phyloP scores from a whole-genome alignment of 2,888 invertebrate genomes.

The Helleia helle region DNA sequence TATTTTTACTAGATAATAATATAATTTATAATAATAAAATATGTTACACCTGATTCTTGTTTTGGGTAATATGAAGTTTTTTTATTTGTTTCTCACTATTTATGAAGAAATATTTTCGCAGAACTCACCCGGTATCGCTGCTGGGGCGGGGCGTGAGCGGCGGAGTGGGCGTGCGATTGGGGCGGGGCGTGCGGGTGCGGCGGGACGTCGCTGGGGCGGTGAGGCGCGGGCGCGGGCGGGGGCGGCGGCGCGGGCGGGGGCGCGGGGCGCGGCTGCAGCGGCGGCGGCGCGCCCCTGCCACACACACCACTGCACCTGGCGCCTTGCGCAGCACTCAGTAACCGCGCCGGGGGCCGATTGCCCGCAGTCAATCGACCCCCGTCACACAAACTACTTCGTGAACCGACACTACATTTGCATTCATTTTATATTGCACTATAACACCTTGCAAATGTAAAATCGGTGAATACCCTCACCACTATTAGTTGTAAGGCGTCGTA shows the following conservation, averaged over 20 bases:
- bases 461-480: background rate
- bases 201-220: slow-evolving; percentile 7
- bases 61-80: too few species aligned
- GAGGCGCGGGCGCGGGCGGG: slow-evolving; percentile 13
- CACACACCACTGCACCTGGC: slow-evolving; percentile 35
- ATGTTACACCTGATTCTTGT: too few species aligned
- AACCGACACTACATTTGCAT: slow-evolving; percentile 7
- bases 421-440: background rate
- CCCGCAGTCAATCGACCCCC: slow-evolving; percentile 18
- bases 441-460: background rate
- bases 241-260: slow-evolving; percentile 22
- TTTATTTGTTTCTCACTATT: too few species aligned
- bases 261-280: slow-evolving; percentile 21
- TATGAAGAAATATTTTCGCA: too few species aligned
- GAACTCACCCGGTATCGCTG: slow-evolving; percentile 1
- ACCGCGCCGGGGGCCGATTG: slow-evolving; percentile 17
- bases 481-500: background rate
- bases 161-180: background rate
- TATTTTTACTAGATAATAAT: too few species aligned
- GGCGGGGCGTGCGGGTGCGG: slow-evolving; percentile 7
- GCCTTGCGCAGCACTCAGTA: slow-evolving; percentile 29
- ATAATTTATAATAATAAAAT: too few species aligned
- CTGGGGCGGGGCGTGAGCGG: slow-evolving; percentile 15
- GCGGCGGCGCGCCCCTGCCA: slow-evolving; percentile 35
- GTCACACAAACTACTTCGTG: background rate